A percentile compares a stretch with the other conserved stretches of the same genome.
Evolutionary conservation across 2,113 vertebrate genomes (phyloP).

Genomic region (Thalassoma bifasciatum): DNA sequence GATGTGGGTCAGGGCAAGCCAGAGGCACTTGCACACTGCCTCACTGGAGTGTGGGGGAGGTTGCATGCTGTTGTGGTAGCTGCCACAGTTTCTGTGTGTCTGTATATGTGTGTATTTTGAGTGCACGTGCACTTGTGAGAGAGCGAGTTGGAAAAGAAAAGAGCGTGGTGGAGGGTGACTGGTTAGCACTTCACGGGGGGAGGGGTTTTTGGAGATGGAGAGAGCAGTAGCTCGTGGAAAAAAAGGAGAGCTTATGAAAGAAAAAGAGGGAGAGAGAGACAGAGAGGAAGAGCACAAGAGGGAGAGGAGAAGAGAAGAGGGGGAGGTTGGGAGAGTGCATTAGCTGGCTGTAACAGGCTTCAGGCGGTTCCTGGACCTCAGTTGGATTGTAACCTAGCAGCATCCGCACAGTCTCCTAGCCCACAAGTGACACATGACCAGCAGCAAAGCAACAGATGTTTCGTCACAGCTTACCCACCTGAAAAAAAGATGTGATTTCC

Average conservation of each 20-base stretch:
- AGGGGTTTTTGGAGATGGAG: slow-evolving; percentile 65
- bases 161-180: slow-evolving; percentile 67
- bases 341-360: slow-evolving; percentile 79
- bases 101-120: slow-evolving; percentile 45
- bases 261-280: slow-evolving; percentile 57
- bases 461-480: slow-evolving; percentile 24
- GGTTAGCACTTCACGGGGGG: slow-evolving; percentile 65
- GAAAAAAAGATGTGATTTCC: slow-evolving; percentile 1
- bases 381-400: slow-evolving; percentile 70
- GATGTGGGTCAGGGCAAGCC: slow-evolving; percentile 84
- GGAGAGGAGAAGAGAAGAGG: slow-evolving; percentile 52
- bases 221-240: slow-evolving; percentile 77
- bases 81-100: slow-evolving; percentile 60
- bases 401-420: slow-evolving; percentile 57
- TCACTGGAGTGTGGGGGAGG: slow-evolving; percentile 79
- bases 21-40: slow-evolving; percentile 77
- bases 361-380: slow-evolving; percentile 76
- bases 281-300: slow-evolving; percentile 65
- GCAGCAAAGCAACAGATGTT: slow-evolving; percentile 47
- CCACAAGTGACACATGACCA: slow-evolving; percentile 62
- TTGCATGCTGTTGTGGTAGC: slow-evolving; percentile 74
- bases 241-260: slow-evolving; percentile 69
- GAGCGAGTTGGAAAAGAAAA: slow-evolving; percentile 58
- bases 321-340: slow-evolving; percentile 75
- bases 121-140: slow-evolving; percentile 55